phyloP scores from a whole-genome alignment of 1,140 invertebrate genomes.

The Dermatophagoides farinae region DNA sequence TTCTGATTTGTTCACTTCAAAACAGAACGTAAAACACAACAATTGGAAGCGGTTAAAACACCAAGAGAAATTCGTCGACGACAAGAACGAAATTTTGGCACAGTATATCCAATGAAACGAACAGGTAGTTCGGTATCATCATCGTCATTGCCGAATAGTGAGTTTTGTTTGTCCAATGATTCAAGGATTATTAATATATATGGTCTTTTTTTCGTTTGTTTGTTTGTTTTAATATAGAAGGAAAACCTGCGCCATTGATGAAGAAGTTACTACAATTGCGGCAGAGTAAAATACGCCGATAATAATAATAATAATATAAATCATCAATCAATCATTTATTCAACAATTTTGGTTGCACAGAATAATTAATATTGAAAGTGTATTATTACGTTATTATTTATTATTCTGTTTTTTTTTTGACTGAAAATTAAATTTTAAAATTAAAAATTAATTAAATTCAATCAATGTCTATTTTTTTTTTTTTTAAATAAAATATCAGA shows the following conservation, averaged over 20 bases:
- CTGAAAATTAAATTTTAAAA: too few species aligned
- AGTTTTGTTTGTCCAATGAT: background rate
- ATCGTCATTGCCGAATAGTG: slow-evolving; percentile 1
- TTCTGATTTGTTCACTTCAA: background rate
- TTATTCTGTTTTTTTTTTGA: too few species aligned
- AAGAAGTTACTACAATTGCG: slow-evolving; percentile 8
- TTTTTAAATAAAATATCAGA: too few species aligned
- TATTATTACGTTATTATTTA: too few species aligned
- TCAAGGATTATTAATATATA: background rate
- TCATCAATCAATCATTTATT: too few species aligned
- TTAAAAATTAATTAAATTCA: too few species aligned
- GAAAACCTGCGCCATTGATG: slow-evolving; percentile 11
- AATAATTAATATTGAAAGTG: too few species aligned
- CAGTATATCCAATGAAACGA: background rate
- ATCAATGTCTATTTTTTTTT: too few species aligned
- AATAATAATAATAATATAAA: too few species aligned
- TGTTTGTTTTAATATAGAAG: background rate
- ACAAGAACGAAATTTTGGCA: background rate
- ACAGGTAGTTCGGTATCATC: background rate
- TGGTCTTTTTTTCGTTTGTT: background rate
- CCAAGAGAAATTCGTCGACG: slow-evolving; percentile 1
- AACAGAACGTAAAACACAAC: slow-evolving; percentile 2
- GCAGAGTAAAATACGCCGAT: slow-evolving; percentile 3
- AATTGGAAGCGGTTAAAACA: background rate
- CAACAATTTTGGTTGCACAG: too few species aligned